Evolutionary conservation across 2,888 invertebrate genomes (phyloP).

Genomic region (Xanthorhoe designata): DNA sequence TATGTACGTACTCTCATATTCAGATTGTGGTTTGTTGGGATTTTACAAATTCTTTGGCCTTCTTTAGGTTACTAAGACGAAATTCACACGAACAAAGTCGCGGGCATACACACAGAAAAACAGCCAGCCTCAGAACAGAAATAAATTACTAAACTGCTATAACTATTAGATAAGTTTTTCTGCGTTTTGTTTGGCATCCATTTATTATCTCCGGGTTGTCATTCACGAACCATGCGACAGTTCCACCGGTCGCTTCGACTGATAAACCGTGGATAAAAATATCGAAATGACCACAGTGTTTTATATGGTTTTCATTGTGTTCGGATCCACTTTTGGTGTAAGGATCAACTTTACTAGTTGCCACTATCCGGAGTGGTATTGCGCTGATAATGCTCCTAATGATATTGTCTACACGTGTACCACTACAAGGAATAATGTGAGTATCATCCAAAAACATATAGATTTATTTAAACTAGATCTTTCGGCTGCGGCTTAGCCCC

Average conservation of each 20-base stretch:
- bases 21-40: too few relatives aligned
- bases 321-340: conserved; percentile 53
- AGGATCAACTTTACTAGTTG: conserved; percentile 77
- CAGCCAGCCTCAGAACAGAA: neutral
- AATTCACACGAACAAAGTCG: too few relatives aligned
- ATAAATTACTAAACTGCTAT: conserved; percentile 13
- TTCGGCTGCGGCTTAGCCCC: too few relatives aligned
- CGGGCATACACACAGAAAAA: too few relatives aligned
- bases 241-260: conserved; percentile 57
- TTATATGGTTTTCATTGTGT: conserved; percentile 45
- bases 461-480: too few relatives aligned
- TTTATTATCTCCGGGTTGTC: conserved; percentile 64
- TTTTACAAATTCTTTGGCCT: too few relatives aligned
- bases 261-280: conserved; percentile 16
- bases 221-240: conserved; percentile 59
- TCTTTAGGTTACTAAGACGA: too few relatives aligned
- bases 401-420: conserved; percentile 73
- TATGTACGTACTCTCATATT: too few relatives aligned
- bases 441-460: conserved; percentile 48
- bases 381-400: conserved; percentile 65
- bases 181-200: conserved; percentile 52
- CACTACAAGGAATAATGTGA: conserved; percentile 63
- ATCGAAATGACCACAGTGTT: conserved; percentile 19
- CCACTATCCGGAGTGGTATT: conserved; percentile 75
- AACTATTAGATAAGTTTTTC: conserved; percentile 8